Conservation (phyloP, 2,113 vertebrate species). For the Anolis carolinensis region DNA sequence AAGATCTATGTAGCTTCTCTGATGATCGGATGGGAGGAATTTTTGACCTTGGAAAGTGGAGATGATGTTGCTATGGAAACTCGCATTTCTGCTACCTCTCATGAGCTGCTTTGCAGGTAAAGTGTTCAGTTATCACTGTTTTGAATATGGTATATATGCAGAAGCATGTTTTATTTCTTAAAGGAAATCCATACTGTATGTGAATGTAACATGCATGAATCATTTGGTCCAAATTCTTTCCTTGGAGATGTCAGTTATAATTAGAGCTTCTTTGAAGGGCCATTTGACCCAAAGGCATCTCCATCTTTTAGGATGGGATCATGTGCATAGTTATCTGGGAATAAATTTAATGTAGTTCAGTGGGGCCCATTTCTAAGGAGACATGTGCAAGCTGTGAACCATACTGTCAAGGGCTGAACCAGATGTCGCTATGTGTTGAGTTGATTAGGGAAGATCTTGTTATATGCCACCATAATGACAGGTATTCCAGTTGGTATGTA, state of each 20-base stretch:
- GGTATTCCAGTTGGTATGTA: neutral
- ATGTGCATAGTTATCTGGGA: no score
- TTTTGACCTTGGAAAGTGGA: slow-evolving; percentile 92
- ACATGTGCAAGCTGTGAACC: neutral
- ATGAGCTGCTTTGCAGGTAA: slow-evolving; percentile 87
- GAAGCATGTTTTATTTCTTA: slow-evolving; percentile 65
- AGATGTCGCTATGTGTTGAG: neutral
- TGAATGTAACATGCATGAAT: slow-evolving; percentile 47
- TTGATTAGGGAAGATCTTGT: neutral
- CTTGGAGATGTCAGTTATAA: slow-evolving; percentile 34
- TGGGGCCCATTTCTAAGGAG: neutral
- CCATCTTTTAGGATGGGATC: neutral
- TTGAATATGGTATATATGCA: slow-evolving; percentile 77
- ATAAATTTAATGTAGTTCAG: neutral
- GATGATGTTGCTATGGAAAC: slow-evolving; percentile 96
- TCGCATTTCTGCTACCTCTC: slow-evolving; percentile 91
- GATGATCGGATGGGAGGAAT: slow-evolving; percentile 81
- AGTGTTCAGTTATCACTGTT: slow-evolving; percentile 73
- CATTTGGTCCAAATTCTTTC: slow-evolving; percentile 53
- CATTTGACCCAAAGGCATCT: neutral
- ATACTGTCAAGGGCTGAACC: neutral
- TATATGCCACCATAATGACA: neutral
- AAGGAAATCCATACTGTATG: slow-evolving; percentile 49
- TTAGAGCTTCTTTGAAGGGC: neutral
- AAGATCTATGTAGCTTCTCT: slow-evolving; percentile 60